Conservation (phyloP, 1,140 invertebrate species). For the Meteorus sp. region DNA sequence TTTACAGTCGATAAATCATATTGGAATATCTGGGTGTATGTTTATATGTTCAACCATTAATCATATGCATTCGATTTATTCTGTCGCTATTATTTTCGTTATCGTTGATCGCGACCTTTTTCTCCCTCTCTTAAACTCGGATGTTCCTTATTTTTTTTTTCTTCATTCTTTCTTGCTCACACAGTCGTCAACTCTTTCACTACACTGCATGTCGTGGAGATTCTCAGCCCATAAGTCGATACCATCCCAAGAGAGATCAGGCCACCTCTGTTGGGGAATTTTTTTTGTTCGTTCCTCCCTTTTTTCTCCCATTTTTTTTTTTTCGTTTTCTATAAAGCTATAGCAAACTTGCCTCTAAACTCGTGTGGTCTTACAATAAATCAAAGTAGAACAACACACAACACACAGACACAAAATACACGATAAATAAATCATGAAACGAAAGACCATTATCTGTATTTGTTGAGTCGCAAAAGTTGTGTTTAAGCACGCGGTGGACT, state of each 20-base stretch:
- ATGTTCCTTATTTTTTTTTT: too few species aligned
- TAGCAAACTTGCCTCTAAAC: slow-evolving; percentile 10
- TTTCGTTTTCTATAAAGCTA: too few species aligned
- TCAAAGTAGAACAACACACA: too few species aligned
- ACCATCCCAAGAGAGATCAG: slow-evolving; percentile 1
- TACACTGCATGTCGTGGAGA: neutral
- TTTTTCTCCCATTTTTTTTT: too few species aligned
- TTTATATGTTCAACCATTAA: too few species aligned
- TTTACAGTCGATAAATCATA: slow-evolving; percentile 18
- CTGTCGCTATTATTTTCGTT: neutral
- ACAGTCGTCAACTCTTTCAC: neutral
- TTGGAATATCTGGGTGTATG: neutral
- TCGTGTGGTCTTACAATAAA: slow-evolving; percentile 21
- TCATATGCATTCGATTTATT: neutral
- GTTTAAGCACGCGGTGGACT: neutral
- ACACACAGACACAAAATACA: too few species aligned
- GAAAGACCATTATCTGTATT: slow-evolving; percentile 23
- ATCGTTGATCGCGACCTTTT: neutral
- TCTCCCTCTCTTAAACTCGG: neutral
- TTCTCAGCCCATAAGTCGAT: neutral
- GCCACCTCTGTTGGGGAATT: too few species aligned
- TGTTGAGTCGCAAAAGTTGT: slow-evolving; percentile 16
- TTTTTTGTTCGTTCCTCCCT: too few species aligned
- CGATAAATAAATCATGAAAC: slow-evolving; percentile 28
- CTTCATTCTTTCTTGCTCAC: too few species aligned